Conservation (phyloP, 1,140 invertebrate genomes). For the Diuraphis noxia region DNA sequence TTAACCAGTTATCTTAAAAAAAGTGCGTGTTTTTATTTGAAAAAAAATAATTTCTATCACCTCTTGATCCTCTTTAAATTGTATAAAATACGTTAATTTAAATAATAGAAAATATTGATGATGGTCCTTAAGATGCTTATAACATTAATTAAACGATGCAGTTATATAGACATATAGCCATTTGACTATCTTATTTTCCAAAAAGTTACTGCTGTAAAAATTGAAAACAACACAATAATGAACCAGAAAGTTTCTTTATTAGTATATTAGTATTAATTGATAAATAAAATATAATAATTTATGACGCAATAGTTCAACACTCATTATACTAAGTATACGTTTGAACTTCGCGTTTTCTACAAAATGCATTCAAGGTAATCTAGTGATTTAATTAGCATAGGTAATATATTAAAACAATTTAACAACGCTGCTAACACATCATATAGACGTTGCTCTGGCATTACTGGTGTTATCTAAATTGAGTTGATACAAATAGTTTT, state of each 20-base stretch:
- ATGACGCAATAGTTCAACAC: not conserved
- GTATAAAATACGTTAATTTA: not conserved
- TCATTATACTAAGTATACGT: not conserved
- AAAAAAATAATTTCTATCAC: no score
- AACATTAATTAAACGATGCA: not conserved
- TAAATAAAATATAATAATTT: not conserved
- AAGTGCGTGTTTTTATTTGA: not conserved
- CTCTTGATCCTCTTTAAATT: not conserved
- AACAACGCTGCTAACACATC: not conserved
- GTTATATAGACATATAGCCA: not conserved
- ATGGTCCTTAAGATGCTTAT: not conserved
- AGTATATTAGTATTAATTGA: not conserved
- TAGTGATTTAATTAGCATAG: slow-evolving; percentile 9
- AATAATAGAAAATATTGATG: not conserved
- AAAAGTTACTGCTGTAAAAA: not conserved
- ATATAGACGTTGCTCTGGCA: not conserved
- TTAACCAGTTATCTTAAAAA: no score
- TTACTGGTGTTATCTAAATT: not conserved
- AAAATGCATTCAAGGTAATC: not conserved
- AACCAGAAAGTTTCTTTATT: not conserved
- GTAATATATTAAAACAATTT: not conserved
- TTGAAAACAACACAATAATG: not conserved
- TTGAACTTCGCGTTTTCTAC: not conserved
- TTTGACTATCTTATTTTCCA: not conserved
- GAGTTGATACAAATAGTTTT: not conserved